Evolutionary conservation across 1,140 invertebrate species (phyloP), one percentile per base, ranked within the genome.

Genomic region (Oscheius sp.): DNA sequence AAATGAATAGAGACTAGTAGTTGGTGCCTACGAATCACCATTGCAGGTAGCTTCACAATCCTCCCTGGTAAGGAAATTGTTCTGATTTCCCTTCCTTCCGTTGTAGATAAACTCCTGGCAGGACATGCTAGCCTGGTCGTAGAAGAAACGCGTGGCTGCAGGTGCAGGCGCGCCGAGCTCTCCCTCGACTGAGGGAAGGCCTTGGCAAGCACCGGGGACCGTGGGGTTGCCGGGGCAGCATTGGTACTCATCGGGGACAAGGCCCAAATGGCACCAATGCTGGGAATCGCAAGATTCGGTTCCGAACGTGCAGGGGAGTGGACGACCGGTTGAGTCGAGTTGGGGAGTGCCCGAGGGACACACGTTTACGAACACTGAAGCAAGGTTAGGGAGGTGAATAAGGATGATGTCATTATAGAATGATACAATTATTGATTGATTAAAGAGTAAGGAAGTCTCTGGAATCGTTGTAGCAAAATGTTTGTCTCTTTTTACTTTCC

Each of bases 21-120:
- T 31, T 31, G 35, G 46, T 3, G n/a, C 23, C 45, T 10, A 18
- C 28, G 45, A 67, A 67, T 31, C 31, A 84, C 83, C 81, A 31
- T 75, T 65, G 68, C 82, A 84, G 34, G 68, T 72, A 23, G 55
- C 61, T n/a, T 67, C 69, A 49, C 82, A 84, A 26, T 84, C 80
- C 36, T 82, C 73, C 58, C 78, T 38, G 2, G 72, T 78, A 13
- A 81, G 52, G 67, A 81, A 81, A 59, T 82, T 81, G 65, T 81
- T 81, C 67, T 80, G 80, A 68, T 81, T 81, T 38, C 79, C 79
- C 58, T 77, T 70, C n/a, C 78, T 23, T 38, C 80, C 80, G 32
- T 79, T 72, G 49, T 82, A 81, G 15, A 58, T 64, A 68, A 81
- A 81, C 36, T 73, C 45, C 34, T 77, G 65, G 66, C 80, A 81